Evolutionary conservation across 2,113 vertebrate genomes (phyloP), one percentile per base, ranked within the genome.

Genomic region (Entelurus aequoreus): DNA sequence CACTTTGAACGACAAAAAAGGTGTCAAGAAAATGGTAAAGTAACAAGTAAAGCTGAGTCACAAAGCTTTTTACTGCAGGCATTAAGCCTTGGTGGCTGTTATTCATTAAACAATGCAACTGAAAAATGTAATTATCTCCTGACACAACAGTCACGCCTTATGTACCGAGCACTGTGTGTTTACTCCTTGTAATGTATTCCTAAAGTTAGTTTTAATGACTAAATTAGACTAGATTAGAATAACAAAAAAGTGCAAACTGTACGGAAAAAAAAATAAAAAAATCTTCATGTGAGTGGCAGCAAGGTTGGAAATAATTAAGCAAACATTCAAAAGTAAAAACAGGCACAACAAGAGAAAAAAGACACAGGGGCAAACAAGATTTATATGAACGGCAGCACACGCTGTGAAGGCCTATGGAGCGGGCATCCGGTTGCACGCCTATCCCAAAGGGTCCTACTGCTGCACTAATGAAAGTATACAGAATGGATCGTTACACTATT

Each of bases 381-480:
- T 80, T 70, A 74, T 74, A 76, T 79, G 67, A 68, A 73, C 72
- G 61, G 68, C 48, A 66, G 42, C 40, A 12, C 62, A 60, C 4
- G 5, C 63, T 57, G 35, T 44, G 57, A 59, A 21, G 42, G 49
- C 46, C 68, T 35, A n/a, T 61, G 60, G 57, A 36, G 44, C 60
- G 42, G 80, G 76, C 66, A 65, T 81, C 74, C 36, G n/a, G 28
- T 64, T 81, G 60, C 46, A 64, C 54, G 63, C 74, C 78, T 64
- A 69, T 84, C 79, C 80, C 68, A 72, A 49, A 75, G 74, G 70
- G 77, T 76, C 54, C 63, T 59, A 69, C 59, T 3, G 62, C 53
- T 62, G 69, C 60, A 44, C 74, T 82, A 84, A 86, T 86, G 82
- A 75, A 76, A 63, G 65, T 10, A 36, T 49, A 77, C 68, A 68